Evolutionary conservation across 1,140 invertebrate species (phyloP), one percentile per base, ranked within the genome.

Genomic region (Papilio glaucus): DNA sequence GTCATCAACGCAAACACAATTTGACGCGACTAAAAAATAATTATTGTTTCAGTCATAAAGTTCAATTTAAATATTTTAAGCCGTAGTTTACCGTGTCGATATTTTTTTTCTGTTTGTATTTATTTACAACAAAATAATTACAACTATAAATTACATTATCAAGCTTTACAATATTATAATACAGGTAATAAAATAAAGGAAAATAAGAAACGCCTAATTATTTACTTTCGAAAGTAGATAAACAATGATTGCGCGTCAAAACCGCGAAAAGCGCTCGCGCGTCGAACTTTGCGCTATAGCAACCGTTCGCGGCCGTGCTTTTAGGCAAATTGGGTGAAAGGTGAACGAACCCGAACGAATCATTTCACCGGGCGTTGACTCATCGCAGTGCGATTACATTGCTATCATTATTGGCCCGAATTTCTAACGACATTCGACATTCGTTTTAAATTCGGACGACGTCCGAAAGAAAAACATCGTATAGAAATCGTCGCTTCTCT

Each of bases 311-410:
- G 80, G 85, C 72, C 79, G 83, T 83, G 80, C 82, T 83, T 88
- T 86, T 88, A 85, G 80, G 83, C 86, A 89, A 91, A 91, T 89
- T 91, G 83, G 88, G 89, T 91, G 89, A 91, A 90, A 91, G 88
- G 88, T 91, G 80, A 90, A 86, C 72, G 84, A 83, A 82, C 86
- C 6, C 45, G 72, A 38, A 72, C 81, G 78, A 84, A 87, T 85
- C 87, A 89, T 90, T 91, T 88, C 87, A 84, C 85, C 86, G 87
- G 87, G 71, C 88, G 82, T 85, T 87, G 87, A 90, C 87, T 88
- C 83, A 86, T 82, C 80, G 77, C 72, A 80, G 70, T 84, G 85
- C 83, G 82, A 89, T 88, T 88, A 83, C 79, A 83, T 69, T 80
- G 81, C 79, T 86, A 88, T 88, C 83, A 88, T 85, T 89, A 85